phyloP scores from a whole-genome alignment of 2,113 vertebrate genomes.

The Pantherophis guttatus region DNA sequence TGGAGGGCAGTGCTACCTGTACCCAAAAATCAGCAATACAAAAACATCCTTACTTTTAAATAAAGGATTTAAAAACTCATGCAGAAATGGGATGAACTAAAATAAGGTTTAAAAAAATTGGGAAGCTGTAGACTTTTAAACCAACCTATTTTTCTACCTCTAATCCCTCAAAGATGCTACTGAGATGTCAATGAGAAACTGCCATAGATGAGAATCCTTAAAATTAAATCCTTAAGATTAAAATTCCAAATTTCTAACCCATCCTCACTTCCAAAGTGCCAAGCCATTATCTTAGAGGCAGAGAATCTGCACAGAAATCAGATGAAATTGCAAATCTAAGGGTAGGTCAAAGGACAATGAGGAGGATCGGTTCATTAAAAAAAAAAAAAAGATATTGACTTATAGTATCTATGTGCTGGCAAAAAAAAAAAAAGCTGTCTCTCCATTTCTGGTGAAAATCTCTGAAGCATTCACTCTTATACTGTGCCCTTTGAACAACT shows the following conservation, averaged over 20 bases:
- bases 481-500: neutral
- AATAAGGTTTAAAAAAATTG: neutral
- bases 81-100: neutral
- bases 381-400: neutral
- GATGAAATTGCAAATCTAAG: neutral
- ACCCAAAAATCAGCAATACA: neutral
- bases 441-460: neutral
- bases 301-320: neutral
- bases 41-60: neutral
- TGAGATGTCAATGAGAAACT: neutral
- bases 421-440: neutral
- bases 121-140: neutral
- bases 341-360: neutral
- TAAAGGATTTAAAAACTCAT: neutral
- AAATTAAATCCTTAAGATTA: neutral
- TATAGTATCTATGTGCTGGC: neutral
- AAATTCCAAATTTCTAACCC: neutral
- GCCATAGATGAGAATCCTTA: neutral
- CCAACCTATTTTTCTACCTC: neutral
- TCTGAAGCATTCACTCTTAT: neutral
- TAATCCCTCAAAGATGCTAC: neutral
- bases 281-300: neutral
- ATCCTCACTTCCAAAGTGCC: neutral
- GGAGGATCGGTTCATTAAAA: neutral
- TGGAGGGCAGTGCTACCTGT: neutral